Evolutionary conservation across 2,888 invertebrate genomes (phyloP).

Genomic region (Caenorhabditis parvicauda): DNA sequence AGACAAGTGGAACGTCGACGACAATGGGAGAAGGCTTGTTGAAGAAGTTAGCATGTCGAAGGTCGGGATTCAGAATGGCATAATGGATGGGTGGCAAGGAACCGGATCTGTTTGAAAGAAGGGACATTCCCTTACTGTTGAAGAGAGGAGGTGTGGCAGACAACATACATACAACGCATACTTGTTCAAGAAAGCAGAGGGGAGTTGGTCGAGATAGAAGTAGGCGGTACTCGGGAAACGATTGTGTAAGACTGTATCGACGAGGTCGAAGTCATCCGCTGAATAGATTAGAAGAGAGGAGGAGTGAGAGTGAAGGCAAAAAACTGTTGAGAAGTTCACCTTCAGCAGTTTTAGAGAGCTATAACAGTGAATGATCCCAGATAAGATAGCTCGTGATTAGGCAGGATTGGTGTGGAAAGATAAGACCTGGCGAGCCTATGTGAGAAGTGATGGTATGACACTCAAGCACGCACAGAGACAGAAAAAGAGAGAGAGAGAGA

Average conservation of each 20-base stretch:
- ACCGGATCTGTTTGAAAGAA: slow-evolving; percentile 19
- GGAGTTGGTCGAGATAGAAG: neutral
- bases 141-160: slow-evolving; percentile 3
- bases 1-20: neutral
- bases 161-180: neutral
- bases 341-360: no score
- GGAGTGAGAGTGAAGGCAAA: neutral
- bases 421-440: no score
- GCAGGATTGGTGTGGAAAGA: no score
- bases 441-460: no score
- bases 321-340: neutral
- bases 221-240: neutral
- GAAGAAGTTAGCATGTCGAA: slow-evolving; percentile 11
- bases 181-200: slow-evolving; percentile 1
- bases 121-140: no score
- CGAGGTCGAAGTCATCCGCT: neutral
- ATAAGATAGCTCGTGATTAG: no score
- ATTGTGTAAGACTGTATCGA: neutral
- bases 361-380: no score
- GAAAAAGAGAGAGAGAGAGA: no score
- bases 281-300: neutral
- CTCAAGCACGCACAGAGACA: no score
- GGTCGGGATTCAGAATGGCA: slow-evolving; percentile 35
- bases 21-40: slow-evolving; percentile 8
- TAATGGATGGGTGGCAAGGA: slow-evolving; percentile 26